These are phyloP conservation scores for Hedychridium roseum DNA, from an alignment of 2,888 invertebrate genomes.

Conservation along the genomic window DNA sequence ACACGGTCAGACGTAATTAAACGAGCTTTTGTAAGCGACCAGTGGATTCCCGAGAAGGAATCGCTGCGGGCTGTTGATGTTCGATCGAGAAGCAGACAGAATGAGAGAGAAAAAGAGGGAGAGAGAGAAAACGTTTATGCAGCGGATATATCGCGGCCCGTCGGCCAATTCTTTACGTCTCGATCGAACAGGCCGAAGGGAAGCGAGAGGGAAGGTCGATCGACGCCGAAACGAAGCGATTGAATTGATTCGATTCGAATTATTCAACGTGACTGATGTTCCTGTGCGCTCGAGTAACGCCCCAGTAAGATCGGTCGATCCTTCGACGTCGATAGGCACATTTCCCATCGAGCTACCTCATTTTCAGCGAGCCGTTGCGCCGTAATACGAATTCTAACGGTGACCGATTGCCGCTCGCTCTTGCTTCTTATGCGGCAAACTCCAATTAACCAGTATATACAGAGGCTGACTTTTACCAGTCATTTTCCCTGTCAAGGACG, in stretches of 20 bases:
- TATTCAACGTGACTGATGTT: conserved; percentile 20
- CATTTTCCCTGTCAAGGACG: too few relatives aligned
- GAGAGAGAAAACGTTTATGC: neutral
- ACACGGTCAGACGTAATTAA: too few relatives aligned
- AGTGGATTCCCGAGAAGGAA: conserved; percentile 1
- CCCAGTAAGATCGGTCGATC: too few relatives aligned
- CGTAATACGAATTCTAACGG: neutral
- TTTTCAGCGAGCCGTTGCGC: neutral
- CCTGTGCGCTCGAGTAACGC: conserved; percentile 2
- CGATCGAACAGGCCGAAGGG: too few relatives aligned
- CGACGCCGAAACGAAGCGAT: conserved; percentile 5
- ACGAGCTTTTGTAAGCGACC: conserved; percentile 1
- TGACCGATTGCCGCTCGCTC: too few relatives aligned
- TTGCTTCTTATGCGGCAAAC: too few relatives aligned
- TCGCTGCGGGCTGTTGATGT: neutral
- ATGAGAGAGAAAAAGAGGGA: neutral
- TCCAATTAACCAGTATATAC: too few relatives aligned
- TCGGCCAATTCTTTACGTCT: neutral
- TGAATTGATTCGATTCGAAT: conserved; percentile 23
- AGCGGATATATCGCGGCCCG: neutral
- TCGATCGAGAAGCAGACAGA: too few relatives aligned
- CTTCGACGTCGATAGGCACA: neutral
- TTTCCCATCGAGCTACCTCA: neutral
- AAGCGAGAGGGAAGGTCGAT: conserved; percentile 4
- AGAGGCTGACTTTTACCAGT: too few relatives aligned